phyloP scores from a whole-genome alignment of 2,797 vertebrate genomes.

The Lophotriccus pileatus region DNA sequence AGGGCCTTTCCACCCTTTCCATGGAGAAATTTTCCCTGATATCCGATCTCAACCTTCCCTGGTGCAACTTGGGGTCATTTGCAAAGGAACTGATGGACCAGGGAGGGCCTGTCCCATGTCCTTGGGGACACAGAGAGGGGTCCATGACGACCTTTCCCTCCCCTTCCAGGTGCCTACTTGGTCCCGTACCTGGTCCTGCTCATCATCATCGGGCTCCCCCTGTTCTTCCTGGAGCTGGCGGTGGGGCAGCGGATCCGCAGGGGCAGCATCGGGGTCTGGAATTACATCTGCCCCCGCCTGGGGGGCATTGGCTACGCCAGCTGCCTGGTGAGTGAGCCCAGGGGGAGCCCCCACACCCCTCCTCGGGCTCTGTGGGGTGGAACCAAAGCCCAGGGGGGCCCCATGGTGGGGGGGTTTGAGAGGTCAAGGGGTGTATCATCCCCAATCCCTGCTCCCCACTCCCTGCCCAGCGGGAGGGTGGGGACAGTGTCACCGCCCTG shows the following conservation, averaged over 20 bases:
- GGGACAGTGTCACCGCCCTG: not conserved
- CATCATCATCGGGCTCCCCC: constrained; percentile 93
- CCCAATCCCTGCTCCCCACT: not conserved
- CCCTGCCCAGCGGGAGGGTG: accelerated
- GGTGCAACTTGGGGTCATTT: not conserved
- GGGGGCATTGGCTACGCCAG: constrained; percentile 96
- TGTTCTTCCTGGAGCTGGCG: constrained; percentile 97
- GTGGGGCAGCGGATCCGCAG: constrained; percentile 95
- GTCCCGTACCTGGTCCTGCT: constrained; percentile 95
- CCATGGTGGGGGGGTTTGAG: accelerated
- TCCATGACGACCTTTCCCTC: not conserved
- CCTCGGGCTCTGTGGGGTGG: accelerated
- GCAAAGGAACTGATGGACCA: accelerated
- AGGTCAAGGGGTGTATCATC: no score
- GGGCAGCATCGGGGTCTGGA: constrained; percentile 98
- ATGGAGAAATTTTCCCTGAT: not conserved
- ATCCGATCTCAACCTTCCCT: not conserved
- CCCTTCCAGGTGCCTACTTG: constrained; percentile 88
- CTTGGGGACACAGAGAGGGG: not conserved
- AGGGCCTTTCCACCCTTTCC: not conserved
- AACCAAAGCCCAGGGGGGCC: accelerated
- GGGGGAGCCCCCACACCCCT: accelerated
- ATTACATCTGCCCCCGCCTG: constrained; percentile 91
- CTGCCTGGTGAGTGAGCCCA: constrained; percentile 80
- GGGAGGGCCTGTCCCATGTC: not conserved